These are phyloP conservation scores for Drosophila repleta DNA, from an alignment of 1,140 invertebrate genomes.

Conservation along the genomic window DNA sequence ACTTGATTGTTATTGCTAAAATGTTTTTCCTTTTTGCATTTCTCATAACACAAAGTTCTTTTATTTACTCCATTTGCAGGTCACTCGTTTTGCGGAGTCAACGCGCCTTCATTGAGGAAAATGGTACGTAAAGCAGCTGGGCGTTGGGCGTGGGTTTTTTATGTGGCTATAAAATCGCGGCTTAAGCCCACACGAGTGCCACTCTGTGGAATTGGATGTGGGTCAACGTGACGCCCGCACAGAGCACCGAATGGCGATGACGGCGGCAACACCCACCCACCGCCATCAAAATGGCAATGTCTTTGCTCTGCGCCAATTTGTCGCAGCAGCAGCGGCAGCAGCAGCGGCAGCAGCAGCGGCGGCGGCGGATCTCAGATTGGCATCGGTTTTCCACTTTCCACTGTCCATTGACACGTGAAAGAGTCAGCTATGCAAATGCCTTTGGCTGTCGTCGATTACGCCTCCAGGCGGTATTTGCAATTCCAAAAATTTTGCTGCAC, in stretches of 20 bases:
- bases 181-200: slow-evolving; percentile 55
- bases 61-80: slow-evolving; percentile 62
- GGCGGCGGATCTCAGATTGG: slow-evolving; percentile 12
- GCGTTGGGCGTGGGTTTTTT: slow-evolving; percentile 61
- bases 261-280: slow-evolving; percentile 49
- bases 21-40: slow-evolving; percentile 3
- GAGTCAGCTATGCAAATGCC: slow-evolving; percentile 57
- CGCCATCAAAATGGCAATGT: slow-evolving; percentile 14
- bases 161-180: slow-evolving; percentile 58
- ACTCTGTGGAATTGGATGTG: slow-evolving; percentile 62
- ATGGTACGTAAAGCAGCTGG: slow-evolving; percentile 67
- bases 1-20: too few species aligned
- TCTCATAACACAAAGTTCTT: slow-evolving; percentile 44
- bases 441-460: slow-evolving; percentile 42
- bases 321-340: slow-evolving; percentile 13
- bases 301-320: slow-evolving; percentile 56
- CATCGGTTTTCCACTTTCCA: slow-evolving; percentile 55
- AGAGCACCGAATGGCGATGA: slow-evolving; percentile 21
- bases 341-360: neutral
- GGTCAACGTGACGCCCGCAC: slow-evolving; percentile 76
- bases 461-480: slow-evolving; percentile 29
- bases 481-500: slow-evolving; percentile 1
- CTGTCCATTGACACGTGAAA: slow-evolving; percentile 37
- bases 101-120: slow-evolving; percentile 82
- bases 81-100: slow-evolving; percentile 82